phyloP scores from a whole-genome alignment of 2,888 invertebrate species.

The Pseudanteris insignis region DNA sequence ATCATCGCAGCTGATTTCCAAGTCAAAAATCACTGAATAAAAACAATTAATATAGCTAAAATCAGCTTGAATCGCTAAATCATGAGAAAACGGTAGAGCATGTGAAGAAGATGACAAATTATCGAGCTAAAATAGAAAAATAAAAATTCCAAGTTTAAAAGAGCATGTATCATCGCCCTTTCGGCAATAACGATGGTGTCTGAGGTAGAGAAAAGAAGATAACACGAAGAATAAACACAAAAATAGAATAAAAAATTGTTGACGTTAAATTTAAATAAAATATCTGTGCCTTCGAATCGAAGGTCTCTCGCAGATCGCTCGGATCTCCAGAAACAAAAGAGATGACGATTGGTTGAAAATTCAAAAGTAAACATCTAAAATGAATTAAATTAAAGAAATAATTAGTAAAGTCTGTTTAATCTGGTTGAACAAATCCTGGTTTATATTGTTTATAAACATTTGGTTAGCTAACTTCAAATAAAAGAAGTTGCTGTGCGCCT shows the following conservation, averaged over 20 bases:
- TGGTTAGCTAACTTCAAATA: no score
- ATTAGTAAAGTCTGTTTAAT: no score
- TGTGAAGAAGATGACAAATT: slow-evolving; percentile 13
- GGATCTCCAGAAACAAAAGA: slow-evolving; percentile 43
- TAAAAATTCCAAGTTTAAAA: no score
- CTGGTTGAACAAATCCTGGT: no score
- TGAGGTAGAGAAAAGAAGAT: no score
- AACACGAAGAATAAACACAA: background rate
- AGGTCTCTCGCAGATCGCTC: slow-evolving; percentile 45
- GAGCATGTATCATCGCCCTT: no score
- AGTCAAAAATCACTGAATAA: background rate
- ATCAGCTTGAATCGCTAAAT: slow-evolving; percentile 5
- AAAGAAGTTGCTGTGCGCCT: no score
- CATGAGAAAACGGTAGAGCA: slow-evolving; percentile 41
- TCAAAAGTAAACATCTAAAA: background rate
- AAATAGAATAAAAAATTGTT: slow-evolving; percentile 21
- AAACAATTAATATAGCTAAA: no score
- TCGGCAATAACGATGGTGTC: slow-evolving; percentile 6
- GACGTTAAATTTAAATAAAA: slow-evolving; percentile 43
- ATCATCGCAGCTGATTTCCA: slow-evolving; percentile 17
- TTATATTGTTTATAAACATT: no score
- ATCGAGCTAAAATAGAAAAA: slow-evolving; percentile 11
- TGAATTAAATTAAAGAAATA: no score
- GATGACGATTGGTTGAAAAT: slow-evolving; percentile 20
- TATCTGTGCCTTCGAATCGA: slow-evolving; percentile 47